Conservation (phyloP, 2,113 vertebrate species). For the Misgurnus mizolepis region DNA sequence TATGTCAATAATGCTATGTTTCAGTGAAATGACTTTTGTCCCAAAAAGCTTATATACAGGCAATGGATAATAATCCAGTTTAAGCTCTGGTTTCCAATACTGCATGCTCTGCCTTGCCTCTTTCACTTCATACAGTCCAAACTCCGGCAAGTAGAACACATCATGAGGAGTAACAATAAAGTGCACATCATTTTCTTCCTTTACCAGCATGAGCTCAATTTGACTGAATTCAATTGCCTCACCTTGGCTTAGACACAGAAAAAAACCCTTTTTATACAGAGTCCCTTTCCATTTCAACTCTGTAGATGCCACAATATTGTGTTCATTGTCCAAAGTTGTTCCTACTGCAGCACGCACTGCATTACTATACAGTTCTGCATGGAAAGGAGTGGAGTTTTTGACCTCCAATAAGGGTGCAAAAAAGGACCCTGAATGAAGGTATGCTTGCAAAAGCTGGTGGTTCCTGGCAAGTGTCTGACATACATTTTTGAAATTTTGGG, state of each 20-base stretch:
- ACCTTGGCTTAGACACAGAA: slow-evolving; percentile 23
- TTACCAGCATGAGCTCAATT: slow-evolving; percentile 25
- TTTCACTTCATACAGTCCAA: slow-evolving; percentile 23
- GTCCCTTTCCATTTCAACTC: slow-evolving; percentile 37
- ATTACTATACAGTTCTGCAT: slow-evolving; percentile 33
- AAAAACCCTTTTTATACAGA: slow-evolving; percentile 40
- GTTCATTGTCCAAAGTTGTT: not conserved
- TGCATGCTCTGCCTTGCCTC: not conserved
- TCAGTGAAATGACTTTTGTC: slow-evolving; percentile 39
- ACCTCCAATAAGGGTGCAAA: slow-evolving; percentile 29
- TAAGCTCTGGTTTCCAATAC: slow-evolving; percentile 2
- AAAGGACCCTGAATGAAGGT: slow-evolving; percentile 24
- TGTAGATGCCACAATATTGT: slow-evolving; percentile 10
- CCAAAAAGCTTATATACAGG: slow-evolving; percentile 17
- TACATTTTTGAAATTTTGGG: slow-evolving; percentile 18
- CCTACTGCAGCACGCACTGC: slow-evolving; percentile 36
- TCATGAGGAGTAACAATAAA: slow-evolving; percentile 24
- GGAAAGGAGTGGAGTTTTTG: slow-evolving; percentile 39
- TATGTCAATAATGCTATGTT: slow-evolving; percentile 16
- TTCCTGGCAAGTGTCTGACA: slow-evolving; percentile 5
- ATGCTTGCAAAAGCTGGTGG: slow-evolving; percentile 3
- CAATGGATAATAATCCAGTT: slow-evolving; percentile 39
- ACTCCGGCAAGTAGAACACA: slow-evolving; percentile 18
- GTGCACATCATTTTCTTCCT: slow-evolving; percentile 12
- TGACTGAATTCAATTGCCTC: slow-evolving; percentile 31